These are phyloP conservation scores for Hirtodrosophila cameraria DNA, from an alignment of 2,888 invertebrate species.

Conservation along the genomic window DNA sequence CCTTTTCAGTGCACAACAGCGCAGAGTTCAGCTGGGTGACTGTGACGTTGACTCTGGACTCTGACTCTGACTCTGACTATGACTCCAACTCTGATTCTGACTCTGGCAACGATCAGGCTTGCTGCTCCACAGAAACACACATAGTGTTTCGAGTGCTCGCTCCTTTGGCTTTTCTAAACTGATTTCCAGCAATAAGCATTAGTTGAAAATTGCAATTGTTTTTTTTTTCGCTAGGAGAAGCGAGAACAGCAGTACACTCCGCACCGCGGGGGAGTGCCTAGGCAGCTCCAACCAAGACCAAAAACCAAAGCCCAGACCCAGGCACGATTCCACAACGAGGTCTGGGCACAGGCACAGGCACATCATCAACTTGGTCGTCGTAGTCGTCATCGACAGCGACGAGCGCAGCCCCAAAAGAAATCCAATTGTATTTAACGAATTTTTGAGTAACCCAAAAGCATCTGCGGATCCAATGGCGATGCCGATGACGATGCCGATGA, in stretches of 20 bases:
- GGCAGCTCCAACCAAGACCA: conserved; percentile 6
- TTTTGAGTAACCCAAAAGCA: conserved; percentile 64
- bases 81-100: conserved; percentile 26
- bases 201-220: conserved; percentile 83
- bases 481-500: conserved; percentile 27
- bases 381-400: conserved; percentile 66
- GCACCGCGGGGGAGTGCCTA: conserved; percentile 76
- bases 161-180: conserved; percentile 77
- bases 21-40: conserved; percentile 78
- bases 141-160: conserved; percentile 45
- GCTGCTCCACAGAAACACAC: conserved; percentile 38
- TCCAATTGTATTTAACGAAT: conserved; percentile 81
- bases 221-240: conserved; percentile 32
- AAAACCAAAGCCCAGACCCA: conserved; percentile 48
- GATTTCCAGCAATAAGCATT: conserved; percentile 83
- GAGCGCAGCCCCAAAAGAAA: conserved; percentile 65
- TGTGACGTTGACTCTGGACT: conserved; percentile 69
- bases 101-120: conserved; percentile 23
- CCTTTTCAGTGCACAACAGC: conserved; percentile 79
- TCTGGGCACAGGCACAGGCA: conserved; percentile 59
- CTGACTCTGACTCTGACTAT: conserved; percentile 30
- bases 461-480: conserved; percentile 47
- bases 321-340: conserved; percentile 61
- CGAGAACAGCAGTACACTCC: conserved; percentile 23
- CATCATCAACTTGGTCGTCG: conserved; percentile 69